Evolutionary conservation across 2,797 vertebrate genomes (phyloP), one percentile per base, ranked within the genome.

Genomic region (Oryzias dopingdopingensis): DNA sequence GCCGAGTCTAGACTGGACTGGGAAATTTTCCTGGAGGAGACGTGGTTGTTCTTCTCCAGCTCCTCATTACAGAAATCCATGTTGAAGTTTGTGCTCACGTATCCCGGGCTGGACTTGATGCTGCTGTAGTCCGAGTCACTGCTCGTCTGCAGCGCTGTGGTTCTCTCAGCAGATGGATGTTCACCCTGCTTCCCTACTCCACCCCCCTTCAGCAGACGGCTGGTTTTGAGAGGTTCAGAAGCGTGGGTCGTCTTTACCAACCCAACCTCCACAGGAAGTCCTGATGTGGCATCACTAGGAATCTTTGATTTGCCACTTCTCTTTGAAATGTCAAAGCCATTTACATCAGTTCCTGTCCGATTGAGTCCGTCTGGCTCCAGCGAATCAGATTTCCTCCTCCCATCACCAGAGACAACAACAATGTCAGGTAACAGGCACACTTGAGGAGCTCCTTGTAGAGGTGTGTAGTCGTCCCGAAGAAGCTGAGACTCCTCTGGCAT

Each of bases 401-500:
- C 43, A 3, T 62, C n/a, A 0, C 56, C 32, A 16, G 54, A 47
- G 29, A 49, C 0, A 1, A 66, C 52, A 46, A 44, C 45, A 13
- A 53, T 44, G 42, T 80, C 51, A 0, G 80, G 80, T 48, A 62
- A 47, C 0, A 47, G 20, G n/a, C 65, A 29, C 49, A 17, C 65
- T 45, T 20, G 56, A 0, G 57, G 40, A 0, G 24, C 32, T 22
- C 61, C 63, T 23, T 16, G 51, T 32, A 42, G 68, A 4, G 56
- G 32, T 23, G 5, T 48, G n/a, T n/a, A 46, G 18, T 40, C 42
- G 0, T 59, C 72, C 50, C 29, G 60, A 23, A 51, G n/a, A 37
- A 24, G 42, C 17, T 24, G 63, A 0, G 70, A 59, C 49, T 81
- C 22, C 8, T 73, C 77, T 24, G 76, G 68, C 88, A 89, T 90